Percentiles rank a stretch among this genome's conserved stretches.
These are phyloP conservation scores for Propithecus coquereli DNA, from an alignment of 2,113 vertebrate genomes.

Conservation along the genomic window DNA sequence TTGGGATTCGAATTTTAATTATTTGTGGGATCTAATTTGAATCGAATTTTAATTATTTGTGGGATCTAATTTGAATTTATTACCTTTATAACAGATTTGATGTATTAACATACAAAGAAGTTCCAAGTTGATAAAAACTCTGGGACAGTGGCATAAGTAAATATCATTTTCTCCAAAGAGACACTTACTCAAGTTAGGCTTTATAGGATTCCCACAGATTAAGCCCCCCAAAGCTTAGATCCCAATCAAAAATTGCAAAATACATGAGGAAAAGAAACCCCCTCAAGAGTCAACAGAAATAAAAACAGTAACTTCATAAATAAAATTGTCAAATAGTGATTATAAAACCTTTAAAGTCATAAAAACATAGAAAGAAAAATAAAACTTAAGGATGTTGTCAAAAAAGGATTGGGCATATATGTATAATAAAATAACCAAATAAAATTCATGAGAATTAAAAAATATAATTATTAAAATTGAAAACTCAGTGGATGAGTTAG, in stretches of 20 bases:
- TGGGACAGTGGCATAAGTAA: neutral
- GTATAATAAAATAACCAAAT: neutral
- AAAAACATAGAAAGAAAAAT: neutral
- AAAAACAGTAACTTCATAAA: neutral
- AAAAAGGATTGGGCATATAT: neutral
- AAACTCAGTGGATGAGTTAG: neutral
- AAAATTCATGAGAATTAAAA: constrained; percentile 11
- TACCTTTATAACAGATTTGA: neutral
- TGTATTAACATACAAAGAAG: neutral
- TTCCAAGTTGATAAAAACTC: neutral
- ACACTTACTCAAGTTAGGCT: neutral
- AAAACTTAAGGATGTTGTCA: neutral
- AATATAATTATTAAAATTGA: neutral
- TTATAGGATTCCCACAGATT: neutral
- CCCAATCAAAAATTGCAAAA: neutral
- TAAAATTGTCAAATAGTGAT: neutral
- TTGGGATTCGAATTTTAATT: neutral
- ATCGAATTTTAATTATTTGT: neutral
- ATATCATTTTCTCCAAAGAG: neutral
- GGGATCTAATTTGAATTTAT: neutral
- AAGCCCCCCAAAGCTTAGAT: neutral
- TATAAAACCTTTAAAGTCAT: neutral
- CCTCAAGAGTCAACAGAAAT: neutral
- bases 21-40: neutral
- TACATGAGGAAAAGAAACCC: neutral